Evolutionary conservation across 2,797 vertebrate species (phyloP).

Genomic region (Cottoperca gobio): DNA sequence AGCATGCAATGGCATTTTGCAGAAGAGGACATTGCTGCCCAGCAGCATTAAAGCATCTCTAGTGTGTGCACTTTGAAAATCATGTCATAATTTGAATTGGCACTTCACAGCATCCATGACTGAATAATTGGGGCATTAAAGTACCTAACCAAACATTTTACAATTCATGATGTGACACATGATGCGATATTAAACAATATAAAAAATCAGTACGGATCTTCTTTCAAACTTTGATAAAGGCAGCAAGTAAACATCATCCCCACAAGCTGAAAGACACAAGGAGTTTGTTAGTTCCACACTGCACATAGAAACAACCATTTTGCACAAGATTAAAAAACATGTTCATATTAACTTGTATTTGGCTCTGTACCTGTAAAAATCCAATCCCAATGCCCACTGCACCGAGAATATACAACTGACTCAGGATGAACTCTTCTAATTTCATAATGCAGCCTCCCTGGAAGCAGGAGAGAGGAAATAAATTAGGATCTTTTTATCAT

Average conservation of each 20-base stretch:
- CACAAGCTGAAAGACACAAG: slow-evolving; percentile 85
- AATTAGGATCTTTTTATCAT: not conserved
- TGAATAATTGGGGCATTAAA: slow-evolving; percentile 2
- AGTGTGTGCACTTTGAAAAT: slow-evolving; percentile 5
- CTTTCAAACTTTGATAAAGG: slow-evolving; percentile 91
- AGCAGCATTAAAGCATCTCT: slow-evolving; percentile 59
- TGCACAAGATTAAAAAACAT: slow-evolving; percentile 12
- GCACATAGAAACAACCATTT: not conserved
- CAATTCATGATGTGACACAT: not conserved
- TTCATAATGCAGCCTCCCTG: slow-evolving; percentile 96
- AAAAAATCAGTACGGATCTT: slow-evolving; percentile 85
- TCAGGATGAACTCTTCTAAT: slow-evolving; percentile 92
- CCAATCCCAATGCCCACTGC: slow-evolving; percentile 93
- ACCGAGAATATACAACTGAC: slow-evolving; percentile 92
- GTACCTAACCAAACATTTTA: slow-evolving; percentile 17
- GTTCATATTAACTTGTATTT: slow-evolving; percentile 10
- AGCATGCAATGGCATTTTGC: slow-evolving; percentile 33
- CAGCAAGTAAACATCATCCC: slow-evolving; percentile 99
- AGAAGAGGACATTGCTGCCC: slow-evolving; percentile 55
- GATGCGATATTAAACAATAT: slow-evolving; percentile 1
- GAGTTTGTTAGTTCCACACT: slow-evolving; percentile 27
- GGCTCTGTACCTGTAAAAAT: slow-evolving; percentile 90
- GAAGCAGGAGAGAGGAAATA: not conserved
- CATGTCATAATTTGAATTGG: not conserved
- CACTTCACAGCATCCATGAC: slow-evolving; percentile 18